Conservation (phyloP, 2,797 vertebrate genomes). For the Clarias laeviceps region DNA sequence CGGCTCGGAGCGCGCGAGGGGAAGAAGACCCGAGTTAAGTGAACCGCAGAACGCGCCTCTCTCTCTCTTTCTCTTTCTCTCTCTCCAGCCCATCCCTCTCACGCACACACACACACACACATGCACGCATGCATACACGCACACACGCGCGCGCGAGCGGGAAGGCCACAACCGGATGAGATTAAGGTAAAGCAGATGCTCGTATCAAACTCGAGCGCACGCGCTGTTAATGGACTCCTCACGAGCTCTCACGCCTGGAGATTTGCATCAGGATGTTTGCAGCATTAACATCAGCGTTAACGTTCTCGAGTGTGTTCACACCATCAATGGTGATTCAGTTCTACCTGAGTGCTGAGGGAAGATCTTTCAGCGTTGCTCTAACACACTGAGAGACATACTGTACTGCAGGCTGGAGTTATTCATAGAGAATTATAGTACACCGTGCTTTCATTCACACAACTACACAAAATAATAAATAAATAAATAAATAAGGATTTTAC, state of each 20-base stretch:
- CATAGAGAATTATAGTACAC: background rate
- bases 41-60: background rate
- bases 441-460: background rate
- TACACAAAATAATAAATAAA: background rate
- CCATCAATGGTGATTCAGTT: background rate
- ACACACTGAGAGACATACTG: background rate
- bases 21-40: background rate
- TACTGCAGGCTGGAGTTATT: background rate
- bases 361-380: background rate
- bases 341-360: background rate
- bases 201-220: background rate
- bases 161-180: conserved; percentile 42
- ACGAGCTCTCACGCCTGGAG: background rate
- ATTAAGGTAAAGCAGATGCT: conserved; percentile 37
- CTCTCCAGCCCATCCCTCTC: background rate
- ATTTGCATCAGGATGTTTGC: background rate
- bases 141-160: conserved; percentile 26
- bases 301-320: background rate
- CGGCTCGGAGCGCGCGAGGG: background rate
- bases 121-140: background rate
- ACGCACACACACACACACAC: background rate
- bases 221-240: background rate
- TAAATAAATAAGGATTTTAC: background rate
- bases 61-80: background rate
- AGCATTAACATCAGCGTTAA: background rate